A percentile compares a stretch with the other conserved stretches of the same genome.
Conservation (phyloP, 2,888 invertebrate species). For the Nezara viridula region DNA sequence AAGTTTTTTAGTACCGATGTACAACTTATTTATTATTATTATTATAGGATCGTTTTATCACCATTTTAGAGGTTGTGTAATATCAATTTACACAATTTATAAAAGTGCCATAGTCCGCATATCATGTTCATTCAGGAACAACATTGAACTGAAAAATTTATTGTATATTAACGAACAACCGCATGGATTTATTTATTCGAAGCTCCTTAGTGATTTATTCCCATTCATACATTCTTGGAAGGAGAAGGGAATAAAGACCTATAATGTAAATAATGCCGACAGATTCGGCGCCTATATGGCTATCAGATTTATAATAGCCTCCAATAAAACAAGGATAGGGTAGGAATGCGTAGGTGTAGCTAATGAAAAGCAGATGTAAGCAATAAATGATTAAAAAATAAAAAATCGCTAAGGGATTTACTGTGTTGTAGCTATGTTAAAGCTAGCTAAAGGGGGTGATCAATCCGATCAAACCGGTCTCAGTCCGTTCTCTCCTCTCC, state of each 20-base stretch:
- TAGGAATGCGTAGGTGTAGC: slow-evolving; percentile 55
- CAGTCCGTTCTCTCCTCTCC: neutral
- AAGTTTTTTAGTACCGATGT: no score
- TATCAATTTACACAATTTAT: no score
- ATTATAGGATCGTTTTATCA: no score
- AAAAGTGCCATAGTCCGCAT: no score
- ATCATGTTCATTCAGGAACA: neutral
- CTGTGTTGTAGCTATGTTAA: slow-evolving; percentile 52
- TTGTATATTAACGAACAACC: neutral
- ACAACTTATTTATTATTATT: no score
- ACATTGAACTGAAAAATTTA: neutral
- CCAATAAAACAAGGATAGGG: slow-evolving; percentile 36
- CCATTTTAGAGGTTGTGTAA: no score
- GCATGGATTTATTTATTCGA: neutral
- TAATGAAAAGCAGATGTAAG: slow-evolving; percentile 55
- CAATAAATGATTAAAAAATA: slow-evolving; percentile 55
- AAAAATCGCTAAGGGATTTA: slow-evolving; percentile 53
- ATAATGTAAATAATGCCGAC: slow-evolving; percentile 36
- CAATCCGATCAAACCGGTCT: slow-evolving; percentile 51
- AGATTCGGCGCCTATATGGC: slow-evolving; percentile 42
- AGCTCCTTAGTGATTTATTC: neutral
- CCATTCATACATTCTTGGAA: neutral
- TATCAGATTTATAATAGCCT: slow-evolving; percentile 38
- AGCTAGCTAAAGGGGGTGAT: slow-evolving; percentile 42
- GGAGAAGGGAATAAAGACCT: slow-evolving; percentile 42